phyloP scores from a whole-genome alignment of 2,797 vertebrate genomes.

The Pampus argenteus region DNA sequence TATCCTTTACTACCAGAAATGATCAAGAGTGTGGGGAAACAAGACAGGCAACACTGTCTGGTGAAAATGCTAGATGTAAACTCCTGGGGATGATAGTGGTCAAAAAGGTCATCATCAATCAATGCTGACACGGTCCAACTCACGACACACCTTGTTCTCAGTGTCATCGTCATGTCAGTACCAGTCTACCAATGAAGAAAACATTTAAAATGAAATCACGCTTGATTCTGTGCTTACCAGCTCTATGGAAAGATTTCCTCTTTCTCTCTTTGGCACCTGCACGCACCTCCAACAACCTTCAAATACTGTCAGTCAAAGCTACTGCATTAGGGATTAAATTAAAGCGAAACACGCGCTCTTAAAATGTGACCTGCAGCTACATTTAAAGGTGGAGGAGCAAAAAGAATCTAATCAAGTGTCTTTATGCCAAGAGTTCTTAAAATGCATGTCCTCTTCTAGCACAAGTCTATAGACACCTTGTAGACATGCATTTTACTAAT shows the following conservation, averaged over 20 bases:
- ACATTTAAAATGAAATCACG: constrained; percentile 37
- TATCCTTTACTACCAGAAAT: constrained; percentile 32
- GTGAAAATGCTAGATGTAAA: constrained; percentile 11
- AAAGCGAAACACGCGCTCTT: constrained; percentile 37
- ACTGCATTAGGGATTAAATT: constrained; percentile 56
- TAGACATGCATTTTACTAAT: constrained; percentile 27
- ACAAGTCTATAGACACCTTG: constrained; percentile 18
- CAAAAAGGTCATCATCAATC: constrained; percentile 3
- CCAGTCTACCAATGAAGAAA: not conserved
- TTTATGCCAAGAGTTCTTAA: constrained; percentile 45
- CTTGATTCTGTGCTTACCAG: constrained; percentile 10
- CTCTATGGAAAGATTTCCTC: constrained; percentile 5
- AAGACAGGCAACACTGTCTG: constrained; percentile 2
- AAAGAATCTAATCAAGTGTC: constrained; percentile 54
- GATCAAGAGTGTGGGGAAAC: constrained; percentile 9
- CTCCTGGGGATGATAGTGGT: not conserved
- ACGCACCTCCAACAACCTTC: constrained; percentile 50
- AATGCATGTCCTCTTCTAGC: constrained; percentile 24
- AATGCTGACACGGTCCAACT: constrained; percentile 20
- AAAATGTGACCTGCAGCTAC: constrained; percentile 59
- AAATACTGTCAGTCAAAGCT: constrained; percentile 59
- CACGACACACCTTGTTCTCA: constrained; percentile 9
- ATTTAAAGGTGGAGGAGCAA: constrained; percentile 42
- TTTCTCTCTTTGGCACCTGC: constrained; percentile 32
- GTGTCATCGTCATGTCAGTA: constrained; percentile 13